phyloP scores from a whole-genome alignment of 2,113 vertebrate species.

The Lathamus discolor region DNA sequence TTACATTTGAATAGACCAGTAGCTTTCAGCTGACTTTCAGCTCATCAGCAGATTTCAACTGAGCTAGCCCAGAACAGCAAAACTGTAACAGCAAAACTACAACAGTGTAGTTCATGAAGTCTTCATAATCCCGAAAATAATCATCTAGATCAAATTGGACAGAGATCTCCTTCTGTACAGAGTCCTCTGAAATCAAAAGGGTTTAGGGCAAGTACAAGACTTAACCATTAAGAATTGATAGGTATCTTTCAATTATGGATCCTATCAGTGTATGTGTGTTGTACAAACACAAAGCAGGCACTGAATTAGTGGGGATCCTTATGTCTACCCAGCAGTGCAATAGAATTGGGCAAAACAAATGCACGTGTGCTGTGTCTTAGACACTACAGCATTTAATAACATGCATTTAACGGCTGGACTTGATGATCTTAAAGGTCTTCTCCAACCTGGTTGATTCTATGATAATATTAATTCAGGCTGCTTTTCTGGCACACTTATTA shows the following conservation, averaged over 20 bases:
- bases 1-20: neutral
- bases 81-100: neutral
- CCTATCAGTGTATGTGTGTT: accelerated
- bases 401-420: neutral
- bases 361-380: neutral
- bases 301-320: neutral
- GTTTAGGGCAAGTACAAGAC: neutral
- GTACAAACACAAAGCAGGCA: neutral
- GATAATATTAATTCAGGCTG: neutral
- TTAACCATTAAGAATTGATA: neutral
- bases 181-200: neutral
- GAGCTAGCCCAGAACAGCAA: neutral
- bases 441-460: neutral
- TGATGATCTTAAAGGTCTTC: neutral
- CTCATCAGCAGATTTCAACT: neutral
- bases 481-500: neutral
- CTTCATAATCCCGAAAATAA: neutral
- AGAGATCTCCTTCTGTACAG: neutral
- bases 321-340: neutral
- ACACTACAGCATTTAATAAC: neutral
- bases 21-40: neutral
- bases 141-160: neutral
- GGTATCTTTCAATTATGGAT: neutral
- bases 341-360: neutral
- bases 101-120: neutral